These are phyloP conservation scores for Adelognathus sp. DNA, from an alignment of 2,888 invertebrate genomes.

Conservation along the genomic window DNA sequence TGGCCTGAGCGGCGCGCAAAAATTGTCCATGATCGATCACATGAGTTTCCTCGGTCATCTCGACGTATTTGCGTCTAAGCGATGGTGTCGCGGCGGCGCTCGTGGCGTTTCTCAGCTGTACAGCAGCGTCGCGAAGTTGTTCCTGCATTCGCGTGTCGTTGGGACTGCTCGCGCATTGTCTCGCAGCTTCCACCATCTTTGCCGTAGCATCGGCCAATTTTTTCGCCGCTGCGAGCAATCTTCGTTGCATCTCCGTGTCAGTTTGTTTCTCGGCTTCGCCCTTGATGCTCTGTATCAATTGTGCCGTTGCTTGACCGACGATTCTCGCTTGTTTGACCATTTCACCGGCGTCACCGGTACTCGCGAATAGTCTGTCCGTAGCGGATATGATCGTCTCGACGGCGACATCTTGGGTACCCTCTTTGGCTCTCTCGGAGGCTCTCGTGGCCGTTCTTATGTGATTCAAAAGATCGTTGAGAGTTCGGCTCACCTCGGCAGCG, in stretches of 20 bases:
- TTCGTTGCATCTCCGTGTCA: constrained; percentile 93
- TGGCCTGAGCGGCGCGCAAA: constrained; percentile 93
- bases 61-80: constrained; percentile 87
- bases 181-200: constrained; percentile 97
- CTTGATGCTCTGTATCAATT: constrained; percentile 96
- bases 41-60: constrained; percentile 80
- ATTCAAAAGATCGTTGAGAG: constrained; percentile 93
- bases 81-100: constrained; percentile 92
- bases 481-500: constrained; percentile 93
- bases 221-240: constrained; percentile 96
- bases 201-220: constrained; percentile 97
- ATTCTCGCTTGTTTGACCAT: constrained; percentile 97
- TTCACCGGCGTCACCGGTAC: constrained; percentile 93
- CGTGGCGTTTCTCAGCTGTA: constrained; percentile 95
- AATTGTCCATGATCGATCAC: constrained; percentile 95
- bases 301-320: constrained; percentile 96
- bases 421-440: constrained; percentile 85
- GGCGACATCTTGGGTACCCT: constrained; percentile 87
- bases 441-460: constrained; percentile 90
- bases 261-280: constrained; percentile 95
- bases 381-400: constrained; percentile 95
- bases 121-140: constrained; percentile 93
- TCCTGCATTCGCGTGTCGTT: constrained; percentile 93
- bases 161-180: constrained; percentile 93
- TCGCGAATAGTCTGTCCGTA: constrained; percentile 93